Base-by-base conservation (phyloP, 2,113 vertebrate species). In the Sclerurus mexicanus region DNA sequence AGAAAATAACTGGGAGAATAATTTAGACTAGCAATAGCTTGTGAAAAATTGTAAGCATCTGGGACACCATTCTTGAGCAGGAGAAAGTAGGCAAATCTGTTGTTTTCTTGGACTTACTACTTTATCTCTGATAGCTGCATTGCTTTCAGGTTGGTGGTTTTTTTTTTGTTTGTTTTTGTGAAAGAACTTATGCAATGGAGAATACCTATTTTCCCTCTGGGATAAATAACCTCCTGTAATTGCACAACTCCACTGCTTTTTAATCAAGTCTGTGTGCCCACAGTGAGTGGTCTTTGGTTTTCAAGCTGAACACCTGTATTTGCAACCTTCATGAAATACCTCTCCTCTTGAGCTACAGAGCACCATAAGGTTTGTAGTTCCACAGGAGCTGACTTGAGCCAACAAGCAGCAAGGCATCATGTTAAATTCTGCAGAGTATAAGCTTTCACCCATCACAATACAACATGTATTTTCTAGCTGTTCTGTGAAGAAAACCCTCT, bases 11-110 rank as follows among this genome's bases (percentile, higher is more conserved):
- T 58, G 16, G 15, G 62, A 67, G n/a, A 81, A 80, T 89, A 88
- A 82, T 72, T 79, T 63, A 82, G 40, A 50, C 35, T 74, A 79
- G 28, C 2, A 14, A 77, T 56, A 90, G 50, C 44, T 94, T 82
- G 77, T 80, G 69, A 69, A 94, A 90, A 93, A 96, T 87, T 79
- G 67, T 85, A 49, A 96, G 77, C 84, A 90, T 68, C 46, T 96
- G 91, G 68, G 72, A 86, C 42, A 90, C 33, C 85, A 74, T 28
- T 93, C 64, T 35, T 82, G 66, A 93, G 72, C 74, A 72, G 72
- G 42, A 92, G 68, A 79, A 92, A 85, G 56, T 19, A 79, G 82
- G 28, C 27, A 95, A 93, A 92, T n/a, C 27, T 52, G 28, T 79
- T 84, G 64, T 80, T 96, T 81, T 80, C 27, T 89, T 12, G 78